Percentiles rank a stretch among this genome's conserved stretches.
Evolutionary conservation across 2,797 vertebrate species (phyloP).

Genomic region (Clarias pachynema): DNA sequence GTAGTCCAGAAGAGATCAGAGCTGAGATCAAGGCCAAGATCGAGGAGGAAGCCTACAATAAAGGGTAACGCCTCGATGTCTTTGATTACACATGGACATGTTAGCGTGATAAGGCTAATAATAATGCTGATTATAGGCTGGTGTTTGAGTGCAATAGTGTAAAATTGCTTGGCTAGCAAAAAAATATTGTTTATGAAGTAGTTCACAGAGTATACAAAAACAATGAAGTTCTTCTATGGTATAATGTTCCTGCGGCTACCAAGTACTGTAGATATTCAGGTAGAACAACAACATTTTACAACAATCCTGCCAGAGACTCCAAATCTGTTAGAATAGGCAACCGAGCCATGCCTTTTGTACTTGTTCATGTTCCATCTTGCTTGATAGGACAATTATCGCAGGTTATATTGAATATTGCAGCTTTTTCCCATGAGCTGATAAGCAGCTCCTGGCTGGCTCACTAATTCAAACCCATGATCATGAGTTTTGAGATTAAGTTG

Average conservation of each 20-base stretch:
- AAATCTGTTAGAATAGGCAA: not conserved
- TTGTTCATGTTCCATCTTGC: not conserved
- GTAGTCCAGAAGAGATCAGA: slow-evolving; percentile 81
- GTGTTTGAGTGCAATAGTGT: not conserved
- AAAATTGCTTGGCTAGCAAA: not conserved
- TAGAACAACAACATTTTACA: not conserved
- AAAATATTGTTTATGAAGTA: not conserved
- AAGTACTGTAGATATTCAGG: not conserved
- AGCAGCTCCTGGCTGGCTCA: not conserved
- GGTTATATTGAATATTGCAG: not conserved
- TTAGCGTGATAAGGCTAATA: too few species aligned
- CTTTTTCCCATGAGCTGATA: not conserved
- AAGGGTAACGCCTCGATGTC: slow-evolving; percentile 74
- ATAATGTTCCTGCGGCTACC: too few species aligned
- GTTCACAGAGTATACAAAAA: too few species aligned
- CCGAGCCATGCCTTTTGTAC: not conserved
- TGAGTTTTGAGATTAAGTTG: not conserved
- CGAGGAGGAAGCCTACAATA: slow-evolving; percentile 91
- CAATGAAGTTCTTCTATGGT: too few species aligned
- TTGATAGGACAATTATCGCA: not conserved
- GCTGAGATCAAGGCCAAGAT: slow-evolving; percentile 89
- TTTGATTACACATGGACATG: not conserved
- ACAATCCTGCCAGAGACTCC: not conserved
- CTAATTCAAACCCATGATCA: not conserved
- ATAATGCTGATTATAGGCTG: not conserved